Conservation (phyloP, 2,888 invertebrate species). For the Coelopa pilipes region DNA sequence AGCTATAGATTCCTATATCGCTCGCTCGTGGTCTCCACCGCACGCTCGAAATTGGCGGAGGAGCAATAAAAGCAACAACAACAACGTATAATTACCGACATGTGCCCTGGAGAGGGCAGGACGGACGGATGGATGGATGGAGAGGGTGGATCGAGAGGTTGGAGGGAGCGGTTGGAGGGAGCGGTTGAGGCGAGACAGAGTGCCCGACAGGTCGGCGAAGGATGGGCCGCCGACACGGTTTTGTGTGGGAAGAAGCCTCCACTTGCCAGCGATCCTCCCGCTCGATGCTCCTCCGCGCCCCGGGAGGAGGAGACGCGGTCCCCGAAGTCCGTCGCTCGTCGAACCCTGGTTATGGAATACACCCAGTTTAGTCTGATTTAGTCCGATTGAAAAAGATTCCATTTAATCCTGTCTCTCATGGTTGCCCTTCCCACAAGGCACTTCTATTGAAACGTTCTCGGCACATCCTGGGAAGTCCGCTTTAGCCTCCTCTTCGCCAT, state of each 20-base stretch:
- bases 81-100: slow-evolving; percentile 20
- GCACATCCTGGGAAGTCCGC: not conserved
- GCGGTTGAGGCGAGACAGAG: too few species aligned
- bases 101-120: slow-evolving; percentile 10
- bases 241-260: slow-evolving; percentile 23
- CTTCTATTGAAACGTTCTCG: too few species aligned
- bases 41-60: not conserved
- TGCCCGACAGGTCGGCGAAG: too few species aligned
- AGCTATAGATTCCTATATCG: slow-evolving; percentile 9
- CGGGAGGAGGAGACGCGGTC: too few species aligned
- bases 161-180: too few species aligned
- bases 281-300: too few species aligned
- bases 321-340: too few species aligned
- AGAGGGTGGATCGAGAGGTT: not conserved
- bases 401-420: too few species aligned
- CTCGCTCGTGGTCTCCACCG: slow-evolving; percentile 2
- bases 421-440: too few species aligned
- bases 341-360: too few species aligned
- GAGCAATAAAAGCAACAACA: not conserved
- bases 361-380: too few species aligned
- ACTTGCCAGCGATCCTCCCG: not conserved
- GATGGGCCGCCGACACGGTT: not conserved
- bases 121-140: not conserved
- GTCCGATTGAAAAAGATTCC: too few species aligned
- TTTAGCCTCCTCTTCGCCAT: not conserved